phyloP scores from a whole-genome alignment of 2,797 vertebrate species.

The Sternotherus odoratus region DNA sequence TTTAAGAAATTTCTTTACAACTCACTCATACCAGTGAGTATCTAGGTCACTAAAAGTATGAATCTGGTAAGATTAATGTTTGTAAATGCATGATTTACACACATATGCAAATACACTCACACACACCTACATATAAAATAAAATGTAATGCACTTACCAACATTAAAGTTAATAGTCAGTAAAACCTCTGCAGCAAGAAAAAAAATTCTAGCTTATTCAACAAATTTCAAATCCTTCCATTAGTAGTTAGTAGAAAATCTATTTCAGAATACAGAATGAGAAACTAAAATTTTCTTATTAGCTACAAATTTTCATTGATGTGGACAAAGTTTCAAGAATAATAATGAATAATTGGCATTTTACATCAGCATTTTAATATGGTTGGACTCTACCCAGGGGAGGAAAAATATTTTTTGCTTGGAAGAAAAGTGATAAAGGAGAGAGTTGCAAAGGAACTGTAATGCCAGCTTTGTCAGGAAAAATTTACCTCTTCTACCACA shows the following conservation, averaged over 20 bases:
- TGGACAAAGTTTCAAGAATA: slow-evolving; percentile 49
- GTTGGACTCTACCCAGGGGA: slow-evolving; percentile 23
- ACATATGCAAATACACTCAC: neutral
- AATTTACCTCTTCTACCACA: slow-evolving; percentile 25
- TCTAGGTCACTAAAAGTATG: slow-evolving; percentile 48
- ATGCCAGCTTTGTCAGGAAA: slow-evolving; percentile 14
- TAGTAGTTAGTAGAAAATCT: slow-evolving; percentile 30
- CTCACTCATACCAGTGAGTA: slow-evolving; percentile 62
- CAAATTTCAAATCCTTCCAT: slow-evolving; percentile 33
- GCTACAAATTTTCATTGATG: slow-evolving; percentile 56
- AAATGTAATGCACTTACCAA: neutral
- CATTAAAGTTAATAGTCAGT: neutral
- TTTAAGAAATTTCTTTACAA: slow-evolving; percentile 64
- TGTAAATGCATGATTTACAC: neutral
- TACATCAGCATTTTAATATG: slow-evolving; percentile 47
- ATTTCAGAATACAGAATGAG: slow-evolving; percentile 39
- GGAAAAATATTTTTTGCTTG: neutral
- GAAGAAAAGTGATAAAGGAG: slow-evolving; percentile 14
- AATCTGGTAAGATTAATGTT: slow-evolving; percentile 45
- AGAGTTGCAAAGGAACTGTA: slow-evolving; percentile 48
- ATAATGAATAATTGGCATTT: slow-evolving; percentile 57
- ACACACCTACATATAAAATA: neutral
- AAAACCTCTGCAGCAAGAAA: slow-evolving; percentile 50
- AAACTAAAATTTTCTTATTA: slow-evolving; percentile 57
- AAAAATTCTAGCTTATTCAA: slow-evolving; percentile 33